A percentile compares a stretch with the other conserved stretches of the same genome.
phyloP scores from a whole-genome alignment of 2,797 vertebrate species.

The Sebastes cheni region DNA sequence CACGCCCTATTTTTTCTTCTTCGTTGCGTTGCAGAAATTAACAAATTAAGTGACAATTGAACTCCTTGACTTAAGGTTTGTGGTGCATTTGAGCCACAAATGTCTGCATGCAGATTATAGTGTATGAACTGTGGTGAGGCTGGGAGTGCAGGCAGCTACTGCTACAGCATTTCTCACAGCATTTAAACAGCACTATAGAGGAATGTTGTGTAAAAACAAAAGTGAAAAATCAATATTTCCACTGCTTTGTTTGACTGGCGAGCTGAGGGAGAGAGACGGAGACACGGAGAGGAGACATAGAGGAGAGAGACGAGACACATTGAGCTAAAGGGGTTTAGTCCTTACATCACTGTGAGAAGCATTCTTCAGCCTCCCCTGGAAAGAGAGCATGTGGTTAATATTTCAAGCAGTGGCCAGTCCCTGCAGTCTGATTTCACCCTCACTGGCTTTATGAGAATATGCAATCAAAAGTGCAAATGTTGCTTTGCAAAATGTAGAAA shows the following conservation, averaged over 20 bases:
- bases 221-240: slow-evolving; percentile 65
- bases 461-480: slow-evolving; percentile 15
- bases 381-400: slow-evolving; percentile 89
- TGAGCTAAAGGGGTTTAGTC: slow-evolving; percentile 83
- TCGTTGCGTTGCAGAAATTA: neutral
- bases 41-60: neutral
- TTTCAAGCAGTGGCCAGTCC: slow-evolving; percentile 64
- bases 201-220: slow-evolving; percentile 50
- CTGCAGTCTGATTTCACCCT: slow-evolving; percentile 56
- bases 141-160: slow-evolving; percentile 23
- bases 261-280: slow-evolving; percentile 71
- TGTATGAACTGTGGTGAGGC: slow-evolving; percentile 10
- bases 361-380: slow-evolving; percentile 99
- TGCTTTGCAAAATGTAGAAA: slow-evolving; percentile 26
- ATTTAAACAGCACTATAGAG: slow-evolving; percentile 41
- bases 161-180: slow-evolving; percentile 16
- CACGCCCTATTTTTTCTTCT: neutral
- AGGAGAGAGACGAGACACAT: slow-evolving; percentile 84
- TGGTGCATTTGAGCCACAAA: neutral
- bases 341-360: slow-evolving; percentile 99
- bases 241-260: slow-evolving; percentile 71
- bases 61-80: neutral
- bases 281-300: slow-evolving; percentile 70
- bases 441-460: slow-evolving; percentile 22
- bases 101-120: neutral